Conservation (phyloP, 2,113 vertebrate species). For the Enhydra lutris region DNA sequence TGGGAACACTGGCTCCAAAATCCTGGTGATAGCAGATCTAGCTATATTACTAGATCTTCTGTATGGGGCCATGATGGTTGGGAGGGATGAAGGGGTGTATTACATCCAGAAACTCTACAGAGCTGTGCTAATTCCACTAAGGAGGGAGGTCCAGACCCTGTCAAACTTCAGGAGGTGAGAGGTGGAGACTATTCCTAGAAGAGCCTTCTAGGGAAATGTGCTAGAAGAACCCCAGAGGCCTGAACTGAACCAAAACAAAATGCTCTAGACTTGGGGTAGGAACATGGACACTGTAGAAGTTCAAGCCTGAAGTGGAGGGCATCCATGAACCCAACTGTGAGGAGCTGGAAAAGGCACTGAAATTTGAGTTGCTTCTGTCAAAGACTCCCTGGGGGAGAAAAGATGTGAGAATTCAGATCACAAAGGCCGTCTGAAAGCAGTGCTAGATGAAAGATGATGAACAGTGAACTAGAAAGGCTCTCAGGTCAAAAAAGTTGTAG, state of each 20-base stretch:
- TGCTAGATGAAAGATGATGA: neutral
- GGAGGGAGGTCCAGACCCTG: neutral
- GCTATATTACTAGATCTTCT: neutral
- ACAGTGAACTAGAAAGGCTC: neutral
- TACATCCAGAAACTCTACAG: neutral
- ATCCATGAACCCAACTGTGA: neutral
- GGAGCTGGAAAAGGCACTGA: neutral
- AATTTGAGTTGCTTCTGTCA: neutral
- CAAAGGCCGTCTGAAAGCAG: neutral
- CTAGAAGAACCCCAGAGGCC: neutral
- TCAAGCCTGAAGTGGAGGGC: neutral
- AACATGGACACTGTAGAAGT: neutral
- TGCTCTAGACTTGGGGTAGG: neutral
- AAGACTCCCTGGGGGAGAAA: neutral
- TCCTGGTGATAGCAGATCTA: neutral
- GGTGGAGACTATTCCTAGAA: neutral
- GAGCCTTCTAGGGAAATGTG: neutral
- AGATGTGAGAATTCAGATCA: neutral
- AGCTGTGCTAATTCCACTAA: neutral
- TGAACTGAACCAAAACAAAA: constrained; percentile 18
- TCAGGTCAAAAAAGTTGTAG: neutral
- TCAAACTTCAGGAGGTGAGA: neutral
- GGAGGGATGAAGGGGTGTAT: neutral
- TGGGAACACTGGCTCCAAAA: neutral
- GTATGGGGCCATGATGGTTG: neutral